Percentiles rank a stretch among this genome's conserved stretches.
Evolutionary conservation across 2,797 vertebrate species (phyloP).

Genomic region (Chromis chromis): DNA sequence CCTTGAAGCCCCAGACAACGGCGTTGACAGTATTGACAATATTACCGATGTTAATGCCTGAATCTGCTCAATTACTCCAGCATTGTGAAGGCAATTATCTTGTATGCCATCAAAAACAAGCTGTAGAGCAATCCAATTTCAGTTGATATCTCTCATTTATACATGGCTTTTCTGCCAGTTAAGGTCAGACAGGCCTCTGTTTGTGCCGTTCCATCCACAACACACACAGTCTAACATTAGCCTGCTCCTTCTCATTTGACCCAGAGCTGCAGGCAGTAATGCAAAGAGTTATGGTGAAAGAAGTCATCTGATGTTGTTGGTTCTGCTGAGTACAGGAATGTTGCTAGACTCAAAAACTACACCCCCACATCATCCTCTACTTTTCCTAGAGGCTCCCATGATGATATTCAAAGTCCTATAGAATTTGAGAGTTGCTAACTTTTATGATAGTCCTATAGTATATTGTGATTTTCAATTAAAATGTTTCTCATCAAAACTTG

Average conservation of each 20-base stretch:
- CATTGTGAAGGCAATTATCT: conserved; percentile 49
- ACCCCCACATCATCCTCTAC: neutral
- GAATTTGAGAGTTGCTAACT: neutral
- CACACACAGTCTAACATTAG: conserved; percentile 30
- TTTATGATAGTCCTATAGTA: neutral
- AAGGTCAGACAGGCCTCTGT: conserved; percentile 53
- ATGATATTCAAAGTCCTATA: neutral
- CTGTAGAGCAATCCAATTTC: conserved; percentile 31
- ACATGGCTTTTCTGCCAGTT: conserved; percentile 28
- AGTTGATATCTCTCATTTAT: conserved; percentile 49
- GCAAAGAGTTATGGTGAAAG: conserved; percentile 26
- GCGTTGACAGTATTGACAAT: conserved; percentile 38
- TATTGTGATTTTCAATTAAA: neutral
- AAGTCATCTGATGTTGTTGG: conserved; percentile 36
- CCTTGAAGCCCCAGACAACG: conserved; percentile 36
- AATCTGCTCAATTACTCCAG: conserved; percentile 53
- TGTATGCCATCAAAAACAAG: conserved; percentile 35
- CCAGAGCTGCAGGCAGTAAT: conserved; percentile 20
- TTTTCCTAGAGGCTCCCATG: conserved; percentile 5
- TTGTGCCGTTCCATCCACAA: conserved; percentile 18
- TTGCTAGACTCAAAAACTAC: conserved; percentile 16
- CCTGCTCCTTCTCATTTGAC: conserved; percentile 42
- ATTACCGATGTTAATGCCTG: conserved; percentile 46
- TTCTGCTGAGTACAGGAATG: conserved; percentile 32
- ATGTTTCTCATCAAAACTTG: conserved; percentile 15